A percentile compares a stretch with the other conserved stretches of the same genome.
Conservation (phyloP, 1,140 invertebrate species). For the Kradibia gibbosae region DNA sequence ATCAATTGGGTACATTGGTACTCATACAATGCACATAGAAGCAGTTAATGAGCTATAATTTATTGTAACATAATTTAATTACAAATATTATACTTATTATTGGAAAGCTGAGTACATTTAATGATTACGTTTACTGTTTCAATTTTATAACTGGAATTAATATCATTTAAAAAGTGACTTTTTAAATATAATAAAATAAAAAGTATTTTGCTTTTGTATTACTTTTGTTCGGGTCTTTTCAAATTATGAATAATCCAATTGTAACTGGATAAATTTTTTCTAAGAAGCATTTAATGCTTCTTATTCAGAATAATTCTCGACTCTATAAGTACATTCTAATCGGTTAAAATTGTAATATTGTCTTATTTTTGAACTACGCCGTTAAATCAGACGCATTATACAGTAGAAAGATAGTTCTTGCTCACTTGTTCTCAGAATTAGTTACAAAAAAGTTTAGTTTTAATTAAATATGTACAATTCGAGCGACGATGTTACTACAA, state of each 20-base stretch:
- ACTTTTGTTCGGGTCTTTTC: not conserved
- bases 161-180: not conserved
- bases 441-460: not conserved
- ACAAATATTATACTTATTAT: constrained; percentile 24
- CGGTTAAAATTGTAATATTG: constrained; percentile 58
- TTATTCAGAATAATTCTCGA: constrained; percentile 43
- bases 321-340: constrained; percentile 36
- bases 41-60: not conserved
- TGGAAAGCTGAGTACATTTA: not conserved
- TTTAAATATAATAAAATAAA: constrained; percentile 5
- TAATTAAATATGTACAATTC: constrained; percentile 29
- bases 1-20: not conserved
- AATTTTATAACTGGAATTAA: not conserved
- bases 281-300: not conserved
- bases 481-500: constrained; percentile 36
- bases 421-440: not conserved
- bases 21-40: not conserved
- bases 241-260: constrained; percentile 4
- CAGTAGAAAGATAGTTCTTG: constrained; percentile 32
- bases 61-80: not conserved
- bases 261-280: not conserved
- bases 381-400: constrained; percentile 30
- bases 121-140: not conserved
- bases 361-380: constrained; percentile 63
- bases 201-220: constrained; percentile 14